Conservation (phyloP, 2,113 vertebrate genomes). For the Delphinapterus leucas region DNA sequence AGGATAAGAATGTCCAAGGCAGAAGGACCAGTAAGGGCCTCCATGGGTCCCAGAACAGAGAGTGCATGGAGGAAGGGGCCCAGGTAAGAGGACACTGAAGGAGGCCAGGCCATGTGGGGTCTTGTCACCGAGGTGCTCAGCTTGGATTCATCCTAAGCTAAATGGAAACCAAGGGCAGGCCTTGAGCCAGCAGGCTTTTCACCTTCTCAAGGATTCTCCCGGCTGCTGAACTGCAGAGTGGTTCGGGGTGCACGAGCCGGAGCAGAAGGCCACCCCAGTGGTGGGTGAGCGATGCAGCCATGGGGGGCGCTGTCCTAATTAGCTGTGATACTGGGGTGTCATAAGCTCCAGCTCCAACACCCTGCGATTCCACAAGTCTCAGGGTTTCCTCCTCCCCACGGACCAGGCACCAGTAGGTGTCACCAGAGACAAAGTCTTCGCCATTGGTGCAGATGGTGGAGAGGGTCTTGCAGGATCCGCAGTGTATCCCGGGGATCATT, state of each 20-base stretch:
- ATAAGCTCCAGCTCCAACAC: not conserved
- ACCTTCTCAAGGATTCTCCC: not conserved
- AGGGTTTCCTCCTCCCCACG: not conserved
- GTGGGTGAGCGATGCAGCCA: fast-evolving
- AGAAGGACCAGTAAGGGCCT: not conserved
- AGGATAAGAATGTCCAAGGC: too few species aligned
- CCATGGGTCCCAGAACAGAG: fast-evolving
- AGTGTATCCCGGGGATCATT: not conserved
- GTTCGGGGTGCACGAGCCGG: fast-evolving
- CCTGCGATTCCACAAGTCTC: not conserved
- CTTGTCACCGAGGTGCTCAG: not conserved
- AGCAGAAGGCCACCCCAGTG: not conserved
- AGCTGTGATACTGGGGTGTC: fast-evolving
- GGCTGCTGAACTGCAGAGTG: not conserved
- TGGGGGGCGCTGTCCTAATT: fast-evolving
- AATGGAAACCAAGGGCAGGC: fast-evolving
- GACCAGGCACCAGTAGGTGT: slow-evolving; percentile 29
- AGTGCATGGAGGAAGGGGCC: fast-evolving
- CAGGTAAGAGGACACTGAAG: not conserved
- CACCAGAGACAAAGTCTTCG: not conserved
- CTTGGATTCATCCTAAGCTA: fast-evolving
- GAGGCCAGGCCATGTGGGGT: fast-evolving
- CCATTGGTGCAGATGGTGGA: fast-evolving
- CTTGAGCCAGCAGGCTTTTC: fast-evolving
- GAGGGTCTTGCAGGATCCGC: not conserved